A percentile compares a stretch with the other conserved stretches of the same genome.
phyloP scores from a whole-genome alignment of 1,140 invertebrate genomes.

The Tetramorium simillimum region DNA sequence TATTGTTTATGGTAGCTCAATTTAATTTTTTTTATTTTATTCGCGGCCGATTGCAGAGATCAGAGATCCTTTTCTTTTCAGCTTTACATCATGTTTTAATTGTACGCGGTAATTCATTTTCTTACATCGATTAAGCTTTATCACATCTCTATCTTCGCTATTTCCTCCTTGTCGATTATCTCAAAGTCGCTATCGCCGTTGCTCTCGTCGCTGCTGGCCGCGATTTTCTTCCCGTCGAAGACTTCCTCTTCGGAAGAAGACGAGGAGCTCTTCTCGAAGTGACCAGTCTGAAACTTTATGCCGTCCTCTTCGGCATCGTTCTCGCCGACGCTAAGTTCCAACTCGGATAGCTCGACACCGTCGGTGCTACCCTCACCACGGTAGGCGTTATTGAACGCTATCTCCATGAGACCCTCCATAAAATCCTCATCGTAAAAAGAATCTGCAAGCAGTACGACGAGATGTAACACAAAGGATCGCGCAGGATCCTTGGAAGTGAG shows the following conservation, averaged over 20 bases:
- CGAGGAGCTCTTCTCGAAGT: constrained; percentile 81
- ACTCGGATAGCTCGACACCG: constrained; percentile 79
- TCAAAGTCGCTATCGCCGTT: constrained; percentile 82
- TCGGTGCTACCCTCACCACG: constrained; percentile 83
- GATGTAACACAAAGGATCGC: background rate
- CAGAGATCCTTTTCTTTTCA: background rate
- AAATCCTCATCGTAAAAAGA: constrained; percentile 82
- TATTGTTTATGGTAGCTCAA: constrained; percentile 12
- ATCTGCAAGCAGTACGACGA: constrained; percentile 67
- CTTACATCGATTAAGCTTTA: constrained; percentile 56
- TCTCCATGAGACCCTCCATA: constrained; percentile 29
- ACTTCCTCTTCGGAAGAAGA: constrained; percentile 80
- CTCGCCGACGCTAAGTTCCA: constrained; percentile 80
- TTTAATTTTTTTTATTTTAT: background rate
- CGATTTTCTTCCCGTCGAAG: constrained; percentile 67
- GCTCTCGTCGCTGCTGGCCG: constrained; percentile 78
- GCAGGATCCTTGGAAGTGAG: too few species aligned
- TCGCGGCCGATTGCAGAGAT: background rate
- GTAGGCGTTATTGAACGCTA: constrained; percentile 81
- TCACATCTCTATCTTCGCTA: constrained; percentile 75
- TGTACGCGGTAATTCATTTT: background rate
- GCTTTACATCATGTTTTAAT: background rate
- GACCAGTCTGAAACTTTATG: constrained; percentile 80
- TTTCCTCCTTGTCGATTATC: constrained; percentile 82
- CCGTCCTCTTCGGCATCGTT: constrained; percentile 74